Evolutionary conservation across 2,888 invertebrate genomes (phyloP).

Genomic region (Achlya flavicornis): DNA sequence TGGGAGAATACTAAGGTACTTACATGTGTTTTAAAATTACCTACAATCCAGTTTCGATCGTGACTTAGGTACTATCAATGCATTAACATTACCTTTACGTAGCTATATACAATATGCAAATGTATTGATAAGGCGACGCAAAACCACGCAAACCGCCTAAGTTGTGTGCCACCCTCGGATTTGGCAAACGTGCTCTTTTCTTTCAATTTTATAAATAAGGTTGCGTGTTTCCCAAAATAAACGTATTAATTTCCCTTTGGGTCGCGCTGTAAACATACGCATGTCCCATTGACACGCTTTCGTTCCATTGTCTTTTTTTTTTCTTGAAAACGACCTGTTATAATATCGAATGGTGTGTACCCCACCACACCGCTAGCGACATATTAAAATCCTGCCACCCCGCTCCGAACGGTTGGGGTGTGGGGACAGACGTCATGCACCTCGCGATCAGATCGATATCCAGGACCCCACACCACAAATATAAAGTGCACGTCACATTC

Average conservation of each 20-base stretch:
- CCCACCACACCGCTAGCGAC: slow-evolving; percentile 19
- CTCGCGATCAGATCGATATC: slow-evolving; percentile 49
- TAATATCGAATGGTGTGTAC: slow-evolving; percentile 29
- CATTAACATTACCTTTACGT: not conserved
- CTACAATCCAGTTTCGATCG: no score
- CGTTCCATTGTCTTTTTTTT: slow-evolving; percentile 1
- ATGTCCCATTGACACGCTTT: not conserved
- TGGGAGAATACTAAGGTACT: no score
- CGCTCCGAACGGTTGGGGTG: slow-evolving; percentile 18
- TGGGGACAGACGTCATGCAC: slow-evolving; percentile 42
- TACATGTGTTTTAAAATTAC: no score
- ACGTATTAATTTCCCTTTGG: not conserved
- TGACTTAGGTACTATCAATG: not conserved
- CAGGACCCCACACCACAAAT: slow-evolving; percentile 15
- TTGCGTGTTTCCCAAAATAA: not conserved
- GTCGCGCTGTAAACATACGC: slow-evolving; percentile 1
- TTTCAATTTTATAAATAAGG: not conserved
- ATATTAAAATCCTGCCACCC: slow-evolving; percentile 35
- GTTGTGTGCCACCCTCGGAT: not conserved
- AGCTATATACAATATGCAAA: not conserved
- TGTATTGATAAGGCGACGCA: not conserved
- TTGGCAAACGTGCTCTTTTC: not conserved
- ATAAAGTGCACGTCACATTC: not conserved
- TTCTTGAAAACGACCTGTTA: slow-evolving; percentile 2
- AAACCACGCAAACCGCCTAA: not conserved